Evolutionary conservation across 1,140 invertebrate species (phyloP), one percentile per base, ranked within the genome.

Genomic region (Diorhabda sublineata): DNA sequence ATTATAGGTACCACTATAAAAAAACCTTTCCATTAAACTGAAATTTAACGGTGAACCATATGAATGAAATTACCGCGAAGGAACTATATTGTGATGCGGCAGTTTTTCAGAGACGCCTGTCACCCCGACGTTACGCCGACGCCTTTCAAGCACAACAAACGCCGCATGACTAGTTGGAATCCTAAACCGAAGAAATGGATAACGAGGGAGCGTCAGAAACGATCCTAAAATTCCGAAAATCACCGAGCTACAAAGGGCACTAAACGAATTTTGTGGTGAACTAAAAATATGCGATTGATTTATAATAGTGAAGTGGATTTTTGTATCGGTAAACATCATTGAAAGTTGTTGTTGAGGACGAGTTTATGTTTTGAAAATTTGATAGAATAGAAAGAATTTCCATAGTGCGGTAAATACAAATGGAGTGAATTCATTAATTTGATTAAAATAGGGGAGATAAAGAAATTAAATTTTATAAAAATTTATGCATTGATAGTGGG

Each of bases 91-190:
- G 42, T 42, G 5, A 61, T 61, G 47, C 61, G 64, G 58, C 63
- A 67, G 42, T 45, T 44, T 44, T 45, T 45, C 44, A 65, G 44
- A 42, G 64, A 69, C 58, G 66, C 70, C 73, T 72, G 73, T 69
- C 73, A 64, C 64, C 4, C 2, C 47, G 47, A 52, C 47, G 64
- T 64, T 45, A 11, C 44, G 59, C 11, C 60, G 64, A 69, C 58
- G 66, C 70, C 73, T 72, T 71, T 69, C 72, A 62, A 59, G 66
- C 62, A 45, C 71, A 68, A 70, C 68, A 69, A 68, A 52, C 71
- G 71, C 71, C 75, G 76, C 76, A 75, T 78, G 75, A 78, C 76
- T 78, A 75, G 73, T 69, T 67, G 68, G 64, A 62, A 61, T 68
- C 74, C 74, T 71, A 56, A 71, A 65, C 67, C 47, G 67, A 52